A percentile compares a stretch with the other conserved stretches of the same genome.
These are phyloP conservation scores for Seriola aureovittata DNA, from an alignment of 2,113 vertebrate genomes.

Conservation along the genomic window DNA sequence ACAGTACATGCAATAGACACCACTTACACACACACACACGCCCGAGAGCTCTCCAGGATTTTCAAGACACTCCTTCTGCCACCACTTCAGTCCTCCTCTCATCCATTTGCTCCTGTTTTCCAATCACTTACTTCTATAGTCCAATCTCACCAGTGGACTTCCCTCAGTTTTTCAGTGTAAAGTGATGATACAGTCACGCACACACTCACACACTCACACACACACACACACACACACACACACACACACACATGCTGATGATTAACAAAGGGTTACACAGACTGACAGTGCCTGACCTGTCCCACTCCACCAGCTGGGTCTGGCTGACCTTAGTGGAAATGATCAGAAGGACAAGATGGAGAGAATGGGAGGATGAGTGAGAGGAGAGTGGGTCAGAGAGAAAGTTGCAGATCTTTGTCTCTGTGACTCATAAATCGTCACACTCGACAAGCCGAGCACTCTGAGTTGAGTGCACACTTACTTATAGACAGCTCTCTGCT, in stretches of 20 bases:
- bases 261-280: constrained; percentile 46
- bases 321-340: constrained; percentile 70
- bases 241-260: constrained; percentile 19
- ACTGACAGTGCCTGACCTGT: constrained; percentile 57
- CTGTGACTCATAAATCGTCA: constrained; percentile 65
- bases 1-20: constrained; percentile 4
- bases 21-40: not conserved
- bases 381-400: constrained; percentile 52
- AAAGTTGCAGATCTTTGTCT: constrained; percentile 66
- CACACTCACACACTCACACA: constrained; percentile 23
- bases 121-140: constrained; percentile 59
- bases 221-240: constrained; percentile 2
- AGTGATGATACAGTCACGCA: constrained; percentile 43
- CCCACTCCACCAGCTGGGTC: constrained; percentile 64
- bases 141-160: constrained; percentile 49
- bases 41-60: constrained; percentile 45
- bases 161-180: constrained; percentile 36
- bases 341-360: constrained; percentile 57
- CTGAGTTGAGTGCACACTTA: constrained; percentile 40
- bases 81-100: constrained; percentile 47
- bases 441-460: constrained; percentile 53
- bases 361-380: constrained; percentile 52
- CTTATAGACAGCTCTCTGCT: constrained; percentile 6
- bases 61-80: constrained; percentile 40
- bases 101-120: constrained; percentile 48